Conservation (phyloP, 1,140 invertebrate species). For the Gryon sp. region DNA sequence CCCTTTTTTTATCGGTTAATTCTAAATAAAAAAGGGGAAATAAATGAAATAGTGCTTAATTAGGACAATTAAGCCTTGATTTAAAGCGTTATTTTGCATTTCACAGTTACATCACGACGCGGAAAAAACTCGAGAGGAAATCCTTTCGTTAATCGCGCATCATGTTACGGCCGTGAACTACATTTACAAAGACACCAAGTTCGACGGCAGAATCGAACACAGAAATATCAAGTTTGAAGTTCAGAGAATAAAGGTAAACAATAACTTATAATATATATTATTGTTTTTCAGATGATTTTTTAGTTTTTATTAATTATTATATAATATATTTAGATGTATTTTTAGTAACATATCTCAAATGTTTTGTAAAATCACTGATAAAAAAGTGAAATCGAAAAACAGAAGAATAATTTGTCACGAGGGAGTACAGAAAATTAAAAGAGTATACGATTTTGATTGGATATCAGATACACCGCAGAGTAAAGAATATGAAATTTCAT, state of each 20-base stretch:
- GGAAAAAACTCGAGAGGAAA: conserved; percentile 96
- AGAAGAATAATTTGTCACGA: too few species aligned
- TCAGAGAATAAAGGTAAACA: conserved; percentile 92
- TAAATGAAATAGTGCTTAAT: neutral
- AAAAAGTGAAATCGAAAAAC: too few species aligned
- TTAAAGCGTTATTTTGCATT: conserved; percentile 55
- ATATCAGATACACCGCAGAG: conserved; percentile 6
- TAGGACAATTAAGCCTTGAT: too few species aligned
- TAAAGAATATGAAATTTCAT: conserved; percentile 28
- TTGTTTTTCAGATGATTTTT: conserved; percentile 8
- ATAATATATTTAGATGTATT: too few species aligned
- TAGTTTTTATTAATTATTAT: too few species aligned
- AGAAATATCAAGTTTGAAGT: conserved; percentile 99
- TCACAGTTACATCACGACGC: conserved; percentile 83
- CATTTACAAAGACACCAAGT: conserved; percentile 97
- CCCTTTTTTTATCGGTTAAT: too few species aligned
- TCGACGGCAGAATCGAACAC: conserved; percentile 92
- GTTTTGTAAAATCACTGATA: too few species aligned
- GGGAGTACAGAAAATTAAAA: conserved; percentile 16
- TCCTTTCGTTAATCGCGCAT: conserved; percentile 97
- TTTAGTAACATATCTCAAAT: too few species aligned
- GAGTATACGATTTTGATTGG: conserved; percentile 3
- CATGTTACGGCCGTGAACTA: conserved; percentile 99
- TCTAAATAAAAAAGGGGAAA: neutral
- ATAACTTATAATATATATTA: too few species aligned